A percentile compares a stretch with the other conserved stretches of the same genome.
Conservation (phyloP, 2,888 invertebrate genomes). For the Xestoiulus laeticollis region DNA sequence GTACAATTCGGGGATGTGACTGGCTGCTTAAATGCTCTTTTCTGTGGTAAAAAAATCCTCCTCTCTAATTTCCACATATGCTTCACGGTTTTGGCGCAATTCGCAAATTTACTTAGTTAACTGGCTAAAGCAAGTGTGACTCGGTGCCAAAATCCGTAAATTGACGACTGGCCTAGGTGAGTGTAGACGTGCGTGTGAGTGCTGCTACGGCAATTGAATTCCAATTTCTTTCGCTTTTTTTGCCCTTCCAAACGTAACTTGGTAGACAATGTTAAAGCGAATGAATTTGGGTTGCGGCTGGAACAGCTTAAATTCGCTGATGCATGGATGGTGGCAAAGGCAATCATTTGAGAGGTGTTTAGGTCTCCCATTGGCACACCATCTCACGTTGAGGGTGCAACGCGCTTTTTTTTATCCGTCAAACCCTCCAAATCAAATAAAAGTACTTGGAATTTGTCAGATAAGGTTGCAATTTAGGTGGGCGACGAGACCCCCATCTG, state of each 20-base stretch:
- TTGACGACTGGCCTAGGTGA: conserved; percentile 27
- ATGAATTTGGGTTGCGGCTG: conserved; percentile 10
- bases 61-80: neutral
- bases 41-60: neutral
- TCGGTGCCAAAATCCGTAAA: conserved; percentile 29
- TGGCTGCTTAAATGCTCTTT: neutral
- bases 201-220: conserved; percentile 28
- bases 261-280: neutral
- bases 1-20: neutral
- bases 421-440: conserved; percentile 9
- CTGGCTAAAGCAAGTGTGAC: conserved; percentile 38
- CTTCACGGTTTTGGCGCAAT: neutral
- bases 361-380: neutral
- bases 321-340: conserved; percentile 34
- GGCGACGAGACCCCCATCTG: neutral
- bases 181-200: conserved; percentile 7
- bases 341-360: conserved; percentile 5
- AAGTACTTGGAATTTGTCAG: neutral
- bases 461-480: neutral
- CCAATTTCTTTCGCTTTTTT: conserved; percentile 25
- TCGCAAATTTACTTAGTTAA: conserved; percentile 41
- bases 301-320: conserved; percentile 36
- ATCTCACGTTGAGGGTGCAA: neutral
- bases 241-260: neutral
- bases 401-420: neutral